phyloP scores from a whole-genome alignment of 2,888 invertebrate species.

The Sphecodes monilicornis region DNA sequence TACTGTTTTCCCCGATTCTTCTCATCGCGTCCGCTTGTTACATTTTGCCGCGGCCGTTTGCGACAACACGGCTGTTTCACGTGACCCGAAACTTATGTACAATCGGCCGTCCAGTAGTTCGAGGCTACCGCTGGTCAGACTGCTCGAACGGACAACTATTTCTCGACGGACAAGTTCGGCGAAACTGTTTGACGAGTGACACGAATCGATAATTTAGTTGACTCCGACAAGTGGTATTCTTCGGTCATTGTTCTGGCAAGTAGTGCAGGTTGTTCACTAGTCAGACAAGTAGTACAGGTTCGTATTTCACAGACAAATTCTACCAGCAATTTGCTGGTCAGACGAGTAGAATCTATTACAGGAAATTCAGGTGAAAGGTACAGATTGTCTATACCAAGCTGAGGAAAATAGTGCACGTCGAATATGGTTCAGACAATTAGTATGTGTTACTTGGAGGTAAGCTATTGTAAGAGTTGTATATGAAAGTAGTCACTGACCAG shows the following conservation, averaged over 20 bases:
- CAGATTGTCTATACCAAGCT: too few relatives aligned
- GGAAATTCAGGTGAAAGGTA: too few relatives aligned
- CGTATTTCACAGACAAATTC: too few relatives aligned
- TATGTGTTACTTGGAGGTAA: too few relatives aligned
- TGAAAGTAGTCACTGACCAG: too few relatives aligned
- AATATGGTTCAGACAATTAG: too few relatives aligned
- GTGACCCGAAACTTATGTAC: not conserved
- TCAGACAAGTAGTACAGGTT: too few relatives aligned
- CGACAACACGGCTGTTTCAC: constrained; percentile 13
- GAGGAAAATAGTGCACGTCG: too few relatives aligned
- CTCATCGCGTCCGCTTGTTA: not conserved
- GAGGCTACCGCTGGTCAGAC: not conserved
- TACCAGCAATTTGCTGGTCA: too few relatives aligned
- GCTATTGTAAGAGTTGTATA: too few relatives aligned
- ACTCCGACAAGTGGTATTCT: not conserved
- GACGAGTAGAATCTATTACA: too few relatives aligned
- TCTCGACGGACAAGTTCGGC: not conserved
- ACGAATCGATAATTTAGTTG: not conserved
- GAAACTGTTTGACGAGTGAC: not conserved
- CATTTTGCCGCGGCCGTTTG: not conserved
- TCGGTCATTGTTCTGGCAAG: not conserved
- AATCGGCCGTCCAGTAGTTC: not conserved
- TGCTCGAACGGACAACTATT: not conserved
- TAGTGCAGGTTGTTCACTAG: not conserved
- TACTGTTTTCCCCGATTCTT: constrained; percentile 41